Conservation (phyloP, 2,797 vertebrate genomes). For the Balearica regulorum region DNA sequence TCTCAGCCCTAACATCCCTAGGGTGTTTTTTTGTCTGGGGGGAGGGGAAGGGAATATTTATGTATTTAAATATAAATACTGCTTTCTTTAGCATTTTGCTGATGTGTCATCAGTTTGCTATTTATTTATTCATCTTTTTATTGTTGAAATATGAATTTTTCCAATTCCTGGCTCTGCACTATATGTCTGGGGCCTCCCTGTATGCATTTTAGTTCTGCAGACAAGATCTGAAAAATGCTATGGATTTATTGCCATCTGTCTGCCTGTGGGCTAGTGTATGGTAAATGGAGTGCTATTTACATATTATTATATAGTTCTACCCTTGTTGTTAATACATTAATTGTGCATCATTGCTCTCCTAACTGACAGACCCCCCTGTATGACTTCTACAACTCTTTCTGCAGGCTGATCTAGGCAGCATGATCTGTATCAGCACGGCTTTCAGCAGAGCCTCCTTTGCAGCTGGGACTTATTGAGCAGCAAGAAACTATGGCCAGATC, state of each 20-base stretch:
- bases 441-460: neutral
- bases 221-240: neutral
- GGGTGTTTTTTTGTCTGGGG: neutral
- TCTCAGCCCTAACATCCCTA: neutral
- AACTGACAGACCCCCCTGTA: neutral
- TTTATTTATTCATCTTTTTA: conserved; percentile 15
- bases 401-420: neutral
- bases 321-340: neutral
- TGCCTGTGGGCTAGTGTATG: neutral
- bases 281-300: neutral
- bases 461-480: neutral
- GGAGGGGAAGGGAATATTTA: neutral
- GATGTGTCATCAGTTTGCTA: neutral
- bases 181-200: neutral
- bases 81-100: neutral
- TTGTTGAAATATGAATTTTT: neutral
- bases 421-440: neutral
- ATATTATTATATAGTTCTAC: neutral
- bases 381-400: neutral
- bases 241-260: neutral
- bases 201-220: neutral
- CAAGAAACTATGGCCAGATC: neutral
- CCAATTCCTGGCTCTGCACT: neutral
- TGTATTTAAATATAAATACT: neutral
- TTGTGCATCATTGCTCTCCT: neutral